A percentile compares a stretch with the other conserved stretches of the same genome.
Conservation (phyloP, 2,888 invertebrate species). For the Pomacea canaliculata region DNA sequence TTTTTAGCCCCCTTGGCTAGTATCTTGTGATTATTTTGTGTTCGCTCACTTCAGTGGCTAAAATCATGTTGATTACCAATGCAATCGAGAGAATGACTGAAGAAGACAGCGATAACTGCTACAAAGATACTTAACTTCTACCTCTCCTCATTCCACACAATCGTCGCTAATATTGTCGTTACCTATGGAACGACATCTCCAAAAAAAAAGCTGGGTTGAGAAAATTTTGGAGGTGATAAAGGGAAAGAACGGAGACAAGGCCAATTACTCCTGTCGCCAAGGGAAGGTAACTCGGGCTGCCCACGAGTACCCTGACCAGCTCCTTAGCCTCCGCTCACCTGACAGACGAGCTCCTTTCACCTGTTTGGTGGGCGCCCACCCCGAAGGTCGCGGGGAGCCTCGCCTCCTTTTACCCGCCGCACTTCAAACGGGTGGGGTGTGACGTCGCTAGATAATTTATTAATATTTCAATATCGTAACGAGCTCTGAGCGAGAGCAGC, state of each 20-base stretch:
- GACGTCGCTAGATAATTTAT: slow-evolving; percentile 35
- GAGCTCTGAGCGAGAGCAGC: slow-evolving; percentile 23
- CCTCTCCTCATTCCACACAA: too few species aligned
- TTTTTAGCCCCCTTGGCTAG: too few species aligned
- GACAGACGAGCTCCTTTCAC: neutral
- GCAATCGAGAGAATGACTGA: too few species aligned
- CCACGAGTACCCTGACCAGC: neutral
- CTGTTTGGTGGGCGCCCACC: neutral
- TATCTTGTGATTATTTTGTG: too few species aligned
- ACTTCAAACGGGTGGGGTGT: slow-evolving; percentile 30
- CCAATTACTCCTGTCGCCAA: neutral
- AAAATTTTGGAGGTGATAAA: neutral
- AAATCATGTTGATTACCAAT: too few species aligned
- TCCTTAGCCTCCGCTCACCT: neutral
- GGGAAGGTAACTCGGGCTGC: slow-evolving; percentile 2
- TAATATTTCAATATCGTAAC: slow-evolving; percentile 39
- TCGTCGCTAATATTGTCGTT: neutral
- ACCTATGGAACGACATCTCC: neutral
- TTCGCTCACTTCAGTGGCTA: too few species aligned
- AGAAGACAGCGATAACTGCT: too few species aligned
- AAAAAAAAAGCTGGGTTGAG: neutral
- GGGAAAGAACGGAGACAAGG: neutral
- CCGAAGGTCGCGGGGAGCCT: neutral
- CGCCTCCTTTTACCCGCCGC: neutral
- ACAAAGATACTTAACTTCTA: too few species aligned